These are phyloP conservation scores for Kobus ellipsiprymnus DNA, from an alignment of 2,113 vertebrate species.

Conservation along the genomic window DNA sequence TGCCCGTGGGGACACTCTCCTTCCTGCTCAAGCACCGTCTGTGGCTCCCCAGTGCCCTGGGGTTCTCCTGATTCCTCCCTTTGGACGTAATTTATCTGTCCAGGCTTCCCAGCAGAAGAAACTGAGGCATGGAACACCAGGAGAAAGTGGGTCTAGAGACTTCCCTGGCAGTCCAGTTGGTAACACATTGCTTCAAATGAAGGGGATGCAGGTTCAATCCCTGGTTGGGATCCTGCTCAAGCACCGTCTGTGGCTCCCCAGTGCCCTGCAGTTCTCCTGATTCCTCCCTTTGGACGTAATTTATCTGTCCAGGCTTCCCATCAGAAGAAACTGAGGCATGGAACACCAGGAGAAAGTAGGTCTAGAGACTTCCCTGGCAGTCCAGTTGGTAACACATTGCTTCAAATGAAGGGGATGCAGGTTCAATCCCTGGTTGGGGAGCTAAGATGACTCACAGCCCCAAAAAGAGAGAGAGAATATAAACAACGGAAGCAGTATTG, in stretches of 20 bases:
- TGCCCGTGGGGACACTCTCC: neutral
- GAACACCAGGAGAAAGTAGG: neutral
- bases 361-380: neutral
- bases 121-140: neutral
- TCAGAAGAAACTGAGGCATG: neutral
- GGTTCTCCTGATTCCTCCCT: neutral
- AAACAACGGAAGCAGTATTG: neutral
- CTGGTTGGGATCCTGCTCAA: neutral
- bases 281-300: too few species aligned
- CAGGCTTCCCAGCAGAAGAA: neutral
- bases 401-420: neutral
- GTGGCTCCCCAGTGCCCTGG: neutral
- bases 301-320: neutral
- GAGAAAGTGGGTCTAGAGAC: neutral
- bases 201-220: neutral
- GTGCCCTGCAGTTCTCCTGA: neutral
- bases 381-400: neutral
- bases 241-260: neutral
- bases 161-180: neutral
- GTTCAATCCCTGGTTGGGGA: neutral
- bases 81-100: neutral
- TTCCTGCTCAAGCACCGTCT: neutral
- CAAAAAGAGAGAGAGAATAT: neutral
- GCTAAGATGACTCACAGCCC: neutral
- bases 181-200: neutral